Conservation (phyloP, 1,140 invertebrate genomes). For the Drosophila arizonae region DNA sequence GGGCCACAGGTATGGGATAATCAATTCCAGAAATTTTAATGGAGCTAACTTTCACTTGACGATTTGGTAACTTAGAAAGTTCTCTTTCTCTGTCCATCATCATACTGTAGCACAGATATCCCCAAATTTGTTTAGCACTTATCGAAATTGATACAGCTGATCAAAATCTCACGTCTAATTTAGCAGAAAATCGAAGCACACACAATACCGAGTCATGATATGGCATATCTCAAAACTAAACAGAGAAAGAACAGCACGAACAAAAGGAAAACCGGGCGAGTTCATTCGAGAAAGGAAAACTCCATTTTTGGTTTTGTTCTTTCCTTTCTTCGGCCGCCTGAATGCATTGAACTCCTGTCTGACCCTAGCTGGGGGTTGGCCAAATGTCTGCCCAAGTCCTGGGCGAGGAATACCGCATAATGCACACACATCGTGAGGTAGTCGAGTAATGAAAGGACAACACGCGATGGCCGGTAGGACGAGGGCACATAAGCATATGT, state of each 20-base stretch:
- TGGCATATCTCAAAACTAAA: constrained; percentile 2
- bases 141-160: constrained; percentile 6
- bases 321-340: constrained; percentile 10
- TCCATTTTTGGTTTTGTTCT: constrained; percentile 13
- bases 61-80: neutral
- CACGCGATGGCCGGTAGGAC: constrained; percentile 31
- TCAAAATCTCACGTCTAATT: neutral
- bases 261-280: constrained; percentile 12
- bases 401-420: constrained; percentile 35
- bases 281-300: constrained; percentile 21
- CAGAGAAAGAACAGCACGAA: constrained; percentile 9
- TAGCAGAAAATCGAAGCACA: constrained; percentile 1
- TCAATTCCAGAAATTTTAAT: constrained; percentile 58
- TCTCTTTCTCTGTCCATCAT: too few species aligned
- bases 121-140: neutral
- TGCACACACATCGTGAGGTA: constrained; percentile 29
- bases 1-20: constrained; percentile 74
- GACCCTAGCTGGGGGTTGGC: constrained; percentile 38
- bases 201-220: neutral
- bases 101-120: too few species aligned
- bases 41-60: constrained; percentile 30
- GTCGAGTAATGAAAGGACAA: constrained; percentile 33
- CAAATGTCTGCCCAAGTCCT: constrained; percentile 8
- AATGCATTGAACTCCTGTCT: constrained; percentile 28
- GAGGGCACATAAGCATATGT: constrained; percentile 10